Evolutionary conservation across 2,113 vertebrate genomes (phyloP), one percentile per base, ranked within the genome.

Genomic region (Chaenogobius annularis): DNA sequence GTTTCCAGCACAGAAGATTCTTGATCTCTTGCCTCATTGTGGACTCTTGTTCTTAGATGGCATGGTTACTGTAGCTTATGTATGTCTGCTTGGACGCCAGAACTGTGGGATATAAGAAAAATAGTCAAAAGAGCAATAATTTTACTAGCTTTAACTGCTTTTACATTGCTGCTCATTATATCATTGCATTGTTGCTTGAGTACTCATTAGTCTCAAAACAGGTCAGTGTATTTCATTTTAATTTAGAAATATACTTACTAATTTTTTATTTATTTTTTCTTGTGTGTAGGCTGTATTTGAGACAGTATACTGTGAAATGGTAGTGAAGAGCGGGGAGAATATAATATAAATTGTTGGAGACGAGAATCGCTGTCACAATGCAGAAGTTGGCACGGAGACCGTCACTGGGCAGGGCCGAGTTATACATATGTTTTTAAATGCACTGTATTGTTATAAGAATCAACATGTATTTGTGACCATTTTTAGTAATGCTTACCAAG

Each of bases 31-130:
- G 72, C 66, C 84, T 77, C 70, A 70, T 5, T 2, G 52, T 52
- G 81, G 31, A 63, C 17, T 61, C 62, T 80, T 37, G 82, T 66
- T 67, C 85, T 92, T 95, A 98, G 94, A 97, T 96, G 50, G 96
- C 96, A 47, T 98, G 96, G 94, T 98, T 98, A 92, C 95, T 97
- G 83, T 98, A 98, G 93, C 94, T 96, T 92, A 98, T 97, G 56
- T 97, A 98, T 62, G 96, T 98, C 93, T 97, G 96, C 90, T 96
- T 98, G 88, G 95, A 96, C 80, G 95, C 94, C 93, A 96, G 84
- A 12, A 87, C 96, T 98, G 90, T 6, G n/a, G 87, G 83, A 79
- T 76, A 91, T 69, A 91, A 69, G 63, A 43, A 44, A 70, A 70
- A 73, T 40, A 23, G 48, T 83, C 79, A 72, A 80, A 75, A 31